Evolutionary conservation across 2,888 invertebrate genomes (phyloP).

Genomic region (Agonopterix heracliana): DNA sequence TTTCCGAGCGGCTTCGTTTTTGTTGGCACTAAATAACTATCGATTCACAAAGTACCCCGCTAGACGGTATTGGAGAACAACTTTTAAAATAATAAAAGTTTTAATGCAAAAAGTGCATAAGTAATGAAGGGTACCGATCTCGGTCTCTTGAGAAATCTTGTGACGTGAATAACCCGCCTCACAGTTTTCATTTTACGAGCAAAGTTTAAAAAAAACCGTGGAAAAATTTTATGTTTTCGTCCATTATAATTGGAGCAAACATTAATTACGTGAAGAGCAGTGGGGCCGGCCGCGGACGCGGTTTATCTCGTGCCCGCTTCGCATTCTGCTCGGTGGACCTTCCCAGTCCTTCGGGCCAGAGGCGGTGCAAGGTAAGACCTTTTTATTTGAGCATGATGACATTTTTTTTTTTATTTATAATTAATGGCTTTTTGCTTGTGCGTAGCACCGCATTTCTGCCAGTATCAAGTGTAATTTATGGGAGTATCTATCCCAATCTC

Average conservation of each 20-base stretch:
- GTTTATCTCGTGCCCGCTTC: slow-evolving; percentile 6
- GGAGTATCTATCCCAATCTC: too few species aligned
- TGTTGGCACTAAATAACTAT: slow-evolving; percentile 21
- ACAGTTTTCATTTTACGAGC: slow-evolving; percentile 25
- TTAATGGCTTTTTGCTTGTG: too few species aligned
- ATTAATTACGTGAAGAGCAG: slow-evolving; percentile 47
- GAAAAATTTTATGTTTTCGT: slow-evolving; percentile 29
- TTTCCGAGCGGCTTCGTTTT: slow-evolving; percentile 21
- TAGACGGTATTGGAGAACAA: background rate
- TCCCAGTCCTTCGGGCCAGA: too few species aligned
- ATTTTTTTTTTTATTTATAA: too few species aligned
- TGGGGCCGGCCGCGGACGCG: slow-evolving; percentile 23
- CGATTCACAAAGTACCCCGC: slow-evolving; percentile 6
- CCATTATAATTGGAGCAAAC: slow-evolving; percentile 54
- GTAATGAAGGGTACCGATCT: background rate
- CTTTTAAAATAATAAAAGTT: background rate
- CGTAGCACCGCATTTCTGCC: too few species aligned
- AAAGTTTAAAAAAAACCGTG: slow-evolving; percentile 28
- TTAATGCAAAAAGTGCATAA: background rate
- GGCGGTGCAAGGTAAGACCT: too few species aligned
- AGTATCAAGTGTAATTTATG: too few species aligned
- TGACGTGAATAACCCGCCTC: slow-evolving; percentile 15
- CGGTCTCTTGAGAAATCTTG: slow-evolving; percentile 18
- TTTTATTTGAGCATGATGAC: too few species aligned
- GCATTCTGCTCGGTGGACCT: background rate